Conservation (phyloP, 2,113 vertebrate species). For the Chinchilla lanigera region DNA sequence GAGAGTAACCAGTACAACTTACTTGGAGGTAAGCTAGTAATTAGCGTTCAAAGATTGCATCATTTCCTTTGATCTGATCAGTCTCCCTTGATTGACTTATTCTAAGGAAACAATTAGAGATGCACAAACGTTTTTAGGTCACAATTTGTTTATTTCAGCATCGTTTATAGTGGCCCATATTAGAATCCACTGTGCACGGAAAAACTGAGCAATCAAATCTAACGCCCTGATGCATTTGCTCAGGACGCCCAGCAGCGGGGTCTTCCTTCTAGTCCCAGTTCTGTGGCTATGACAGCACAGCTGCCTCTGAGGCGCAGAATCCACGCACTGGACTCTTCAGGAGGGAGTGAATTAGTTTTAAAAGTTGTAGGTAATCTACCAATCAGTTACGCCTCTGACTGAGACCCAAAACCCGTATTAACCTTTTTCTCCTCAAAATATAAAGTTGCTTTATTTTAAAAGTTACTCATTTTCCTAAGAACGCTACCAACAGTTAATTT, state of each 20-base stretch:
- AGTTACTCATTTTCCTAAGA: not conserved
- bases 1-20: not conserved
- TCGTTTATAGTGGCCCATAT: not conserved
- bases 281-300: too few relatives aligned
- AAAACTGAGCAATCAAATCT: not conserved
- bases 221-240: fast-evolving
- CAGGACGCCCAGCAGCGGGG: fast-evolving
- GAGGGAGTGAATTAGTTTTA: not conserved
- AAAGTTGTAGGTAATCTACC: not conserved
- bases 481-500: not conserved
- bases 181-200: not conserved
- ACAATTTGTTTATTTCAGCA: slow-evolving; percentile 6
- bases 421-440: not conserved
- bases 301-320: not conserved
- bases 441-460: not conserved
- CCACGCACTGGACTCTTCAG: not conserved
- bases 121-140: not conserved
- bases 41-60: not conserved
- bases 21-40: not conserved
- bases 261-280: not conserved
- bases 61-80: not conserved
- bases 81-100: not conserved
- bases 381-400: not conserved
- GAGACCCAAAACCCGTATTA: not conserved
- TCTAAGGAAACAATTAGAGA: slow-evolving; percentile 8